Conservation (phyloP, 1,140 invertebrate species). For the Papilio dardanus region DNA sequence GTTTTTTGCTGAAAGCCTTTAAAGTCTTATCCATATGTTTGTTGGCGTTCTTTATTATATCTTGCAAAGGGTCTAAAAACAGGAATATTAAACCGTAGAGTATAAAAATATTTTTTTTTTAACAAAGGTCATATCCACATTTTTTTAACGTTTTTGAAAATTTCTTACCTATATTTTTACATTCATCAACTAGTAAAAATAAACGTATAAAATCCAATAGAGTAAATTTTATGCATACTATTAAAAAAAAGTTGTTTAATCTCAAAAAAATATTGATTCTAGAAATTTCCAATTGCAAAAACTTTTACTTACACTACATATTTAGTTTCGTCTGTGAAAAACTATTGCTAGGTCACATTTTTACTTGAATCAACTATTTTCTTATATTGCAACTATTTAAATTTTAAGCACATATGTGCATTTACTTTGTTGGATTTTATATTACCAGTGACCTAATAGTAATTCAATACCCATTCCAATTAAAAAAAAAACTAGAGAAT, state of each 20-base stretch:
- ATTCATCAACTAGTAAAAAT: neutral
- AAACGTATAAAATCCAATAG: neutral
- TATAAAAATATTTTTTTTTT: conserved; percentile 29
- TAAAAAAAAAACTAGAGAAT: neutral
- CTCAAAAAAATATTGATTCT: neutral
- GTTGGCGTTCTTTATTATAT: conserved; percentile 59
- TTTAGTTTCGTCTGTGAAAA: neutral
- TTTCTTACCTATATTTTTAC: neutral
- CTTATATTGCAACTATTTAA: neutral
- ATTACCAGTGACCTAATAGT: neutral
- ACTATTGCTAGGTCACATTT: neutral
- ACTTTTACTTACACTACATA: neutral
- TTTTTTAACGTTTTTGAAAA: conserved; percentile 5
- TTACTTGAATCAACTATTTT: neutral
- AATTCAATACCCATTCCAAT: conserved; percentile 3
- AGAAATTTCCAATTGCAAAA: neutral
- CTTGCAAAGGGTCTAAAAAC: conserved; percentile 59
- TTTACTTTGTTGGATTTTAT: conserved; percentile 3
- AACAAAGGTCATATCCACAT: conserved; percentile 32
- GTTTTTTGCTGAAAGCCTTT: conserved; percentile 53
- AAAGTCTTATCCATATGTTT: conserved; percentile 66
- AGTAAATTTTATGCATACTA: neutral
- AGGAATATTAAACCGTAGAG: conserved; percentile 41
- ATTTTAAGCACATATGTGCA: neutral
- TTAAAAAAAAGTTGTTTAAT: neutral